A percentile compares a stretch with the other conserved stretches of the same genome.
Evolutionary conservation across 1,140 invertebrate genomes (phyloP).

Genomic region (Drosophila bipectinata): DNA sequence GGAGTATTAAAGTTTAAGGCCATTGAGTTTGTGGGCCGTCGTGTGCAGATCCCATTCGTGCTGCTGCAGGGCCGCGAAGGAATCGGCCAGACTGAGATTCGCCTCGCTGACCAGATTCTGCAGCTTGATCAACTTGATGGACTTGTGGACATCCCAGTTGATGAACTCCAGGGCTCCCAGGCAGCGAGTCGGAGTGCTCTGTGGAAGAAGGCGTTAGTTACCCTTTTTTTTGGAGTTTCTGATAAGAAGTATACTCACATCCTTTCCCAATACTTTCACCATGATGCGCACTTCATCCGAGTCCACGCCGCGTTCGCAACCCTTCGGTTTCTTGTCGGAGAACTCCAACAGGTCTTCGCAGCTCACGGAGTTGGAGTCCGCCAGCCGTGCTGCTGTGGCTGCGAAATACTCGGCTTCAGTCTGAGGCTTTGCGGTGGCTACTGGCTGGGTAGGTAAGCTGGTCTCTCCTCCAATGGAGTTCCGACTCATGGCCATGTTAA

Average conservation of each 20-base stretch:
- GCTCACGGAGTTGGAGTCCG: conserved; percentile 90
- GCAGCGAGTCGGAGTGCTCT: conserved; percentile 92
- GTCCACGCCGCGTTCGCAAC: conserved; percentile 91
- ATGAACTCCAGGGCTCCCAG: conserved; percentile 91
- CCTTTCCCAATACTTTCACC: conserved; percentile 93
- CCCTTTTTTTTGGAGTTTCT: not conserved
- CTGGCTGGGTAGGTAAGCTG: conserved; percentile 3
- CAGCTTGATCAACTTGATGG: conserved; percentile 93
- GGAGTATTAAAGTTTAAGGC: conserved; percentile 56
- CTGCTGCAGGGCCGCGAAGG: conserved; percentile 83
- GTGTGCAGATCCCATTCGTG: conserved; percentile 84
- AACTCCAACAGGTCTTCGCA: conserved; percentile 97
- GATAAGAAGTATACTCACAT: conserved; percentile 85
- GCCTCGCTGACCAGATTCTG: conserved; percentile 87
- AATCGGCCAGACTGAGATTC: conserved; percentile 80
- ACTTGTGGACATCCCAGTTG: conserved; percentile 94
- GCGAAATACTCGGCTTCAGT: conserved; percentile 79
- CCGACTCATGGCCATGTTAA: conserved; percentile 70
- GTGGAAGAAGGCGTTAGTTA: conserved; percentile 39
- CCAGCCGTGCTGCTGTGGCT: conserved; percentile 71
- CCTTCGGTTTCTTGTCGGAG: conserved; percentile 92
- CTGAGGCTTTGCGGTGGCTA: conserved; percentile 38
- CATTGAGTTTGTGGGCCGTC: conserved; percentile 75
- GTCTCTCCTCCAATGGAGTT: conserved; percentile 35
- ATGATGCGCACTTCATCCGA: conserved; percentile 96